phyloP scores from a whole-genome alignment of 2,797 vertebrate genomes.

The Acomys russatus region DNA sequence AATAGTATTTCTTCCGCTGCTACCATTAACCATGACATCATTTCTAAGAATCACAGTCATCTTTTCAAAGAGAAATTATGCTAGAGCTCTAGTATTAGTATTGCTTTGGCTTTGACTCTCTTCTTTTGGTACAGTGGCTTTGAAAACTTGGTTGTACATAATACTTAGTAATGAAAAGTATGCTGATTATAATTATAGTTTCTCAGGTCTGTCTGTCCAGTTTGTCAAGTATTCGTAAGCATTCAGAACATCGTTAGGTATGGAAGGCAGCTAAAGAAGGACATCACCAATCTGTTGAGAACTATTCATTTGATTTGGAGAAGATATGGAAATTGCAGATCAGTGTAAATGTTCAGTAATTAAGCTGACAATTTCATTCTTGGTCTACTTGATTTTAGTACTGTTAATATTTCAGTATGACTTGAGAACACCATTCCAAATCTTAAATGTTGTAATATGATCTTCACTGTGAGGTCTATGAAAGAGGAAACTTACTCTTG shows the following conservation, averaged over 20 bases:
- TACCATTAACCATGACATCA: accelerated
- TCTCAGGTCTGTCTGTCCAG: background rate
- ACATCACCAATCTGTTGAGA: background rate
- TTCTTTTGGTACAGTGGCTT: background rate
- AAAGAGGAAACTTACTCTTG: background rate
- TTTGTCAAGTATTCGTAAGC: background rate
- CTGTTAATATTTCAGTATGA: background rate
- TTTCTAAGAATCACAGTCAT: accelerated
- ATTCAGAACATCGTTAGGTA: background rate
- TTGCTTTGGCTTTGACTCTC: background rate
- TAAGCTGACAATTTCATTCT: background rate
- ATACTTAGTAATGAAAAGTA: background rate
- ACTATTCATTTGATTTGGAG: background rate
- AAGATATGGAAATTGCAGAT: conserved; percentile 4
- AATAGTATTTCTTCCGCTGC: background rate
- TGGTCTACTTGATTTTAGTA: background rate
- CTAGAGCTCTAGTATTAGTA: background rate
- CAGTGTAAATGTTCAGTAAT: background rate
- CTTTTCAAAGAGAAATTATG: background rate
- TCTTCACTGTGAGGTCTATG: background rate
- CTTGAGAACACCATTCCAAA: no score
- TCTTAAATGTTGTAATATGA: background rate
- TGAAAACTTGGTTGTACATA: background rate
- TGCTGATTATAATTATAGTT: background rate
- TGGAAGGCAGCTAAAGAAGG: background rate